Evolutionary conservation across 2,888 invertebrate genomes (phyloP).

Genomic region (Mylabris sibirica): DNA sequence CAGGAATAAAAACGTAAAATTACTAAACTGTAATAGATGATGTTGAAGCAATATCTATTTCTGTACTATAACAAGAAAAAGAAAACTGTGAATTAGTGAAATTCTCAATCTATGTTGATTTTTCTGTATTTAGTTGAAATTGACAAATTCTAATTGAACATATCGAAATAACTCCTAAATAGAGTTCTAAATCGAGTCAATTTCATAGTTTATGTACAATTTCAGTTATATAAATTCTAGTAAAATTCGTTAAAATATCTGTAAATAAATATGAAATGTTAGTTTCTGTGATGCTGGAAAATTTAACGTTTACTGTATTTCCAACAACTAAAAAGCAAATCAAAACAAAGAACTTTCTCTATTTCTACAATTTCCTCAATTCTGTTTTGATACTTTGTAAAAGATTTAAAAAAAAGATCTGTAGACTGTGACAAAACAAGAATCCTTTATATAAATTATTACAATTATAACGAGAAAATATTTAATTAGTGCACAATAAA

Average conservation of each 20-base stretch:
- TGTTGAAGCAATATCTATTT: conserved; percentile 27
- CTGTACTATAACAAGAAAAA: conserved; percentile 25
- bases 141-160: background rate
- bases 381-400: conserved; percentile 22
- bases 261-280: background rate
- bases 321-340: background rate
- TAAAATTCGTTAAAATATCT: background rate
- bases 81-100: conserved; percentile 24
- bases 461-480: conserved; percentile 20
- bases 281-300: conserved; percentile 4
- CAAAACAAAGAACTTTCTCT: background rate
- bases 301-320: background rate
- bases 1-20: conserved; percentile 21
- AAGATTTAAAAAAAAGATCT: conserved; percentile 23
- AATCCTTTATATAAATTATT: conserved; percentile 40
- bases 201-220: background rate
- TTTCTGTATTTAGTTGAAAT: conserved; percentile 2
- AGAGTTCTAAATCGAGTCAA: background rate
- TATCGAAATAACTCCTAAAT: background rate
- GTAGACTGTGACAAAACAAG: conserved; percentile 40
- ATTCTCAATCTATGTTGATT: conserved; percentile 10
- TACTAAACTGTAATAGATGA: conserved; percentile 20
- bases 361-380: background rate
- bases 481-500: conserved; percentile 38
- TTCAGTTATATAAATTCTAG: conserved; percentile 1